Evolutionary conservation across 2,888 invertebrate genomes (phyloP), one percentile per base, ranked within the genome.

Genomic region (Drosophila nigricruria): DNA sequence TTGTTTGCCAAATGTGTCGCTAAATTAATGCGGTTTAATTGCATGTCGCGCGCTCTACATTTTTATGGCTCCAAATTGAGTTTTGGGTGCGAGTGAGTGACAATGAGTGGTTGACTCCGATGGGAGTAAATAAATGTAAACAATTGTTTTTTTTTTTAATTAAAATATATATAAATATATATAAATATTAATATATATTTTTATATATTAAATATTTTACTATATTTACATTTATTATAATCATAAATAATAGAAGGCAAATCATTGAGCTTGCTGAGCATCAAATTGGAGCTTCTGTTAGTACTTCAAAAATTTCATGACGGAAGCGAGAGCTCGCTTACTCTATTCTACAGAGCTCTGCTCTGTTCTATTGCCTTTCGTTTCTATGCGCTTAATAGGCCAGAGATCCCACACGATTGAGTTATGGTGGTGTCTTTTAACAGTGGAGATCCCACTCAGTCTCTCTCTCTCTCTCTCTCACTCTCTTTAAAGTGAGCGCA

Each of bases 1-100:
- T 42, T 45, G 65, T 52, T 45, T 14, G n/a, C 32, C 32, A 34
- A 32, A 32, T 30, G 12, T 30, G 27, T 5, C 16, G 56, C 43
- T 8, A 32, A n/a, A 1, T 63, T 43, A 36, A 36, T 52, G 36
- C 27, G 34, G 4, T 38, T 14, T n/a, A 42, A 56, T 30, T 53
- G 38, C 23, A 52, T 30, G 30, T 20, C 6, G 12, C 25, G 2
- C n/a, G n/a, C n/a, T 9, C 27, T 1, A 4, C 45, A 43, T 9
- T 8, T 9, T 25, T 16, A 45, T 25, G 8, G 16, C 3, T 25
- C 0, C 16, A 8, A 23, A 23, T 23, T 23, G 9, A 3, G n/a
- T 4, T 12, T 5, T 12, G 14, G 8, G 8, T 8, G 3, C 8
- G 42, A 3, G 43, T 3, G 23, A 23, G n/a, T n/a, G n/a, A 4